phyloP scores from a whole-genome alignment of 2,113 vertebrate species.

The Cyrtonyx montezumae region DNA sequence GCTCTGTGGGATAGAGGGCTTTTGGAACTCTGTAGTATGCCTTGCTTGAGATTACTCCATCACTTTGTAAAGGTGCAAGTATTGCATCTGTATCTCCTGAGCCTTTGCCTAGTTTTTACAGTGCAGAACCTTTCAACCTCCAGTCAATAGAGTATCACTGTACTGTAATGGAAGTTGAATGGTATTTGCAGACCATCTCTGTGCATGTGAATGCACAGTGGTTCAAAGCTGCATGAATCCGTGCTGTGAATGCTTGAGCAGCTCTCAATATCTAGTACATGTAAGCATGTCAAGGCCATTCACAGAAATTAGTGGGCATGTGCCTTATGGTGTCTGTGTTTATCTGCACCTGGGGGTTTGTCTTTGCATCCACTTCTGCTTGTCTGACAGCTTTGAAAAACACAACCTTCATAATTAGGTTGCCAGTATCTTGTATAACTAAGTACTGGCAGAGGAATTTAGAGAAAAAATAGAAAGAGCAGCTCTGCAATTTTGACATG shows the following conservation, averaged over 20 bases:
- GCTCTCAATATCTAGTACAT: not conserved
- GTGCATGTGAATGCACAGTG: not conserved
- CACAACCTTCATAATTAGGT: not conserved
- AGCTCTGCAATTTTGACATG: fast-evolving
- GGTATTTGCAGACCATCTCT: not conserved
- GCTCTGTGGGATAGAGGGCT: not conserved
- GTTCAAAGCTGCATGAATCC: not conserved
- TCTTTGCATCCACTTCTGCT: not conserved
- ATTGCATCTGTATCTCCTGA: not conserved
- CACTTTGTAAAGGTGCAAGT: not conserved
- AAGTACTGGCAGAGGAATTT: not conserved
- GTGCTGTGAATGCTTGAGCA: not conserved
- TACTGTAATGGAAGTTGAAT: not conserved
- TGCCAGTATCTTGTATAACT: not conserved
- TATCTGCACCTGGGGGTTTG: not conserved
- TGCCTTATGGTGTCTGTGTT: not conserved
- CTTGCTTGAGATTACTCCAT: not conserved
- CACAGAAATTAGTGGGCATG: not conserved
- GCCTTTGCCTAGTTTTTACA: not conserved
- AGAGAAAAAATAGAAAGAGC: not conserved
- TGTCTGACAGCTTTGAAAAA: not conserved
- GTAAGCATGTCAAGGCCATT: fast-evolving
- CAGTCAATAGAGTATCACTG: fast-evolving
- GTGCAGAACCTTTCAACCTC: not conserved
- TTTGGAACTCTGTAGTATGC: not conserved